A percentile compares a stretch with the other conserved stretches of the same genome.
phyloP scores from a whole-genome alignment of 2,113 vertebrate species.

The Cathartes aura region DNA sequence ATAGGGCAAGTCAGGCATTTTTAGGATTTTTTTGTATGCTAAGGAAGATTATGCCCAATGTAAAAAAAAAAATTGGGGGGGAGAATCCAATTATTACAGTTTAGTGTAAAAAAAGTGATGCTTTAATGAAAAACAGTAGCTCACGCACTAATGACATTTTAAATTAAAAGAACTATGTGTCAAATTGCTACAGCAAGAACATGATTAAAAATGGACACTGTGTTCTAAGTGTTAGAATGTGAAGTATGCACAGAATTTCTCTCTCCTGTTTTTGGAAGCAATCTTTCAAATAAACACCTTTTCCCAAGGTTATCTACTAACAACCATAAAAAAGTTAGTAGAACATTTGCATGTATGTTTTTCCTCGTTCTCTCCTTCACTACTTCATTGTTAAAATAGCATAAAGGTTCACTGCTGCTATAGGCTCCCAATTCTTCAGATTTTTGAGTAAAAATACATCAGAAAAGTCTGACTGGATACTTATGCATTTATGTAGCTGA shows the following conservation, averaged over 20 bases:
- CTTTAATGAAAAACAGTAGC: background rate
- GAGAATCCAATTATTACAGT: background rate
- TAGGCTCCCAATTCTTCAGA: background rate
- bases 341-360: background rate
- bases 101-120: background rate
- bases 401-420: background rate
- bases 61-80: background rate
- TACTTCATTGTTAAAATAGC: background rate
- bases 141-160: background rate
- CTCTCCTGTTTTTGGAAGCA: background rate
- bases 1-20: background rate
- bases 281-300: background rate
- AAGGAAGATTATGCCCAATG: background rate
- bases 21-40: background rate
- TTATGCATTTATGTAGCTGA: background rate
- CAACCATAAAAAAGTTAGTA: background rate
- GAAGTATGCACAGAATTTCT: background rate
- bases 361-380: background rate
- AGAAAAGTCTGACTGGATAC: background rate
- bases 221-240: background rate
- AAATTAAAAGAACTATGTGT: background rate
- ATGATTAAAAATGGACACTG: background rate
- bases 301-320: background rate
- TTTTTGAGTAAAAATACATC: background rate
- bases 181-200: background rate